phyloP scores from a whole-genome alignment of 2,888 invertebrate genomes.

The Troides aeacus region DNA sequence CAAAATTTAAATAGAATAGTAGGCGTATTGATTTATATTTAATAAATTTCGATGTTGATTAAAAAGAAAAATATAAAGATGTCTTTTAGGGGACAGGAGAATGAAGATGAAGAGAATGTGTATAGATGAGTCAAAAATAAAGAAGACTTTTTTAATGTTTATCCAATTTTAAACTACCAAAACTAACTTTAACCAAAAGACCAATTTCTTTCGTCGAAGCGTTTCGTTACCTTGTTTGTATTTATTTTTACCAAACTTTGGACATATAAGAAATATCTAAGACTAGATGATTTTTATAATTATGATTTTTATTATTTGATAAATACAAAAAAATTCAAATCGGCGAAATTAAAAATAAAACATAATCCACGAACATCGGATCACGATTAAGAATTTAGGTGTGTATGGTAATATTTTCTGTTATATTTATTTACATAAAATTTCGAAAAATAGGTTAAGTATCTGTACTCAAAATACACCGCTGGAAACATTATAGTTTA shows the following conservation, averaged over 20 bases:
- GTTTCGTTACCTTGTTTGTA: constrained; percentile 40
- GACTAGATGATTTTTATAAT: background rate
- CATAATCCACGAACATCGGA: too few relatives aligned
- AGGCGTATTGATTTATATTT: constrained; percentile 68
- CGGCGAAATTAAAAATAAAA: background rate
- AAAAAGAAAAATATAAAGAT: constrained; percentile 65
- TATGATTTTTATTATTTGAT: background rate
- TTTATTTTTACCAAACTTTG: constrained; percentile 16
- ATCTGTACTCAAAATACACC: too few relatives aligned
- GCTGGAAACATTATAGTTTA: too few relatives aligned
- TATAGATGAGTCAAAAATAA: background rate
- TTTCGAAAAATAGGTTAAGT: too few relatives aligned
- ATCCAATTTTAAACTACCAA: constrained; percentile 11
- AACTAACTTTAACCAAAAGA: constrained; percentile 53
- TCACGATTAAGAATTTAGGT: too few relatives aligned
- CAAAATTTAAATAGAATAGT: constrained; percentile 47
- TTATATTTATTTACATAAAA: too few relatives aligned
- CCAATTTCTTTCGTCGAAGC: constrained; percentile 41
- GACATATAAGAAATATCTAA: background rate
- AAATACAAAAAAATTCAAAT: background rate
- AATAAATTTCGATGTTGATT: constrained; percentile 68
- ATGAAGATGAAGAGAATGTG: constrained; percentile 45
- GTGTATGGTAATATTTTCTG: too few relatives aligned
- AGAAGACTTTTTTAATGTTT: background rate
- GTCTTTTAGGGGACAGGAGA: constrained; percentile 61